Evolutionary conservation across 2,888 invertebrate genomes (phyloP).

Genomic region (Allygus modestus): DNA sequence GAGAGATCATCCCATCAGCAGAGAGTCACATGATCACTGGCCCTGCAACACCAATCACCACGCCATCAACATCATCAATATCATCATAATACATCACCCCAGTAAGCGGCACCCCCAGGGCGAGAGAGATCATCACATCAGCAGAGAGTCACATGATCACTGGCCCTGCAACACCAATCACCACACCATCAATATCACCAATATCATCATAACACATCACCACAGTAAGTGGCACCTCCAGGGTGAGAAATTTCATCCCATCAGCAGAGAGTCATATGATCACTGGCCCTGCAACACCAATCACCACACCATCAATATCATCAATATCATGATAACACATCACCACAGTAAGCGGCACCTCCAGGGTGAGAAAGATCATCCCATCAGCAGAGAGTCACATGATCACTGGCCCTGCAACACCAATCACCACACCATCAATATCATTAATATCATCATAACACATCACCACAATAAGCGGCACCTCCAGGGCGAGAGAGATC

Average conservation of each 20-base stretch:
- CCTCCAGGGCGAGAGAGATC: constrained; percentile 71
- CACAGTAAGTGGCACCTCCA: too few relatives aligned
- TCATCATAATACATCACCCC: constrained; percentile 85
- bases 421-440: too few relatives aligned
- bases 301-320: too few relatives aligned
- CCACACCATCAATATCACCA: constrained; percentile 79
- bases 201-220: constrained; percentile 83
- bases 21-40: constrained; percentile 44
- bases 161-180: background rate
- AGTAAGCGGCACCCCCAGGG: constrained; percentile 81
- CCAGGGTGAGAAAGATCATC: too few relatives aligned
- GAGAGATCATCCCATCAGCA: constrained; percentile 34
- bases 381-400: constrained; percentile 33
- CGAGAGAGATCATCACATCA: constrained; percentile 63
- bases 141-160: constrained; percentile 28
- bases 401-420: background rate
- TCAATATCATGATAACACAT: background rate
- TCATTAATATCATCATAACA: too few relatives aligned
- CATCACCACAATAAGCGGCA: constrained; percentile 83
- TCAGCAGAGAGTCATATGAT: constrained; percentile 24
- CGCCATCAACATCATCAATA: constrained; percentile 72
- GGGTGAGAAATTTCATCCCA: constrained; percentile 63
- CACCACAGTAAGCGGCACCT: too few relatives aligned
- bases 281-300: background rate
- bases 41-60: constrained; percentile 75